A percentile compares a stretch with the other conserved stretches of the same genome.
These are phyloP conservation scores for Meliscaeva auricollis DNA, from an alignment of 2,888 invertebrate species.

Conservation along the genomic window DNA sequence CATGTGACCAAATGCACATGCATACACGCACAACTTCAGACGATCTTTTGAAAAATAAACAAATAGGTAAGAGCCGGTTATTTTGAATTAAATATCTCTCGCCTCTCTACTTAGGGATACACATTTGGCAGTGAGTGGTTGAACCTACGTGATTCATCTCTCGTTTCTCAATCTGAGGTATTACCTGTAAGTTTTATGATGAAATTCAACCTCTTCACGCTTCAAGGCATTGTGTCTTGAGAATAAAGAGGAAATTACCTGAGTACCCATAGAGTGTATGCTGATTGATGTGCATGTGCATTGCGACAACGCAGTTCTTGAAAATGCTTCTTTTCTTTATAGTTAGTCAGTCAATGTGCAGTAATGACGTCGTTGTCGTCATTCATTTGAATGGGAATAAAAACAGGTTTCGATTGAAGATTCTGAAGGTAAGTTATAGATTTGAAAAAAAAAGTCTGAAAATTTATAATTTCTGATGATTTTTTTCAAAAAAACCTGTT, in stretches of 20 bases:
- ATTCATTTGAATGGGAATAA: constrained; percentile 7
- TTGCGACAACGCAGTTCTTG: too few species aligned
- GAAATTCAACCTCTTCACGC: constrained; percentile 26
- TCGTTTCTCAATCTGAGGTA: constrained; percentile 33
- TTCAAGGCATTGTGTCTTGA: background rate
- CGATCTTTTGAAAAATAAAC: background rate
- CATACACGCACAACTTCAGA: background rate
- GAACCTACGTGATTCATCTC: constrained; percentile 61
- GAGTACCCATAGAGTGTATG: too few species aligned
- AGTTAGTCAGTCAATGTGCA: background rate
- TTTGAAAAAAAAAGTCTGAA: background rate
- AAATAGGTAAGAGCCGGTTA: constrained; percentile 45
- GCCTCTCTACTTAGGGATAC: background rate
- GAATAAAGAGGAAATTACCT: background rate
- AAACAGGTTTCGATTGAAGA: background rate
- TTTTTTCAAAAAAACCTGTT: too few species aligned
- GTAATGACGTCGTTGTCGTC: constrained; percentile 6
- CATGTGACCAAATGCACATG: constrained; percentile 5
- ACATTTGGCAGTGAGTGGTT: constrained; percentile 4
- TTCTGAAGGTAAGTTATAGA: background rate
- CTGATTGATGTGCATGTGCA: too few species aligned
- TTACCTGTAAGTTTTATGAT: constrained; percentile 12
- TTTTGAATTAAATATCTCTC: background rate
- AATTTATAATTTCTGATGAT: too few species aligned
- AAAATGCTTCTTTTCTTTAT: background rate